Base-by-base conservation (phyloP, 92 coral and sea anemone species). In the Anthopleura xanthogrammica region DNA sequence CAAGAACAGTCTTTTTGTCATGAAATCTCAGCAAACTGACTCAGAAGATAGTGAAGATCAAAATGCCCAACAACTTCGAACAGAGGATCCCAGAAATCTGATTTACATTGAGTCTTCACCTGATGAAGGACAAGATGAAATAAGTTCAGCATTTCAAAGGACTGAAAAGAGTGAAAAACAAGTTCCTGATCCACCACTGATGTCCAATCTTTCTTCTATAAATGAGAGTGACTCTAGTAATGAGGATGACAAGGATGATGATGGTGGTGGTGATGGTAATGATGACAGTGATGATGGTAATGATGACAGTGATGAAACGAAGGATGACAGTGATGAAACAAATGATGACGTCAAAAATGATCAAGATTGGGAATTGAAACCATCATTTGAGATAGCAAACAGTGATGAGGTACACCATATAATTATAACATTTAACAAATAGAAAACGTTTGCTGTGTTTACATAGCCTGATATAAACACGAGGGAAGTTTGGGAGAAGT, bases 161-260 rank as follows among this genome's bases (percentile, higher is more conserved):
- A 22, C 36, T 64, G 29, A 68, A 29, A 68, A 82, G 84, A 75
- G 80, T 82, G 80, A 82, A 88, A 79, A 82, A 75, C 60, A 75
- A 40, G 83, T 92, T 19, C 91, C 95, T 65, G 95, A 92, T 9
- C 93, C 95, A 20, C 95, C 92, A 1, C 90, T 91, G 17, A 83
- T 89, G 23, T 80, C 86, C 16, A 90, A 80, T 70, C 79, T 90
- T 22, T 78, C 57, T 5, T 85, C 88, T 23, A 79, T 87, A n/a
- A 85, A 58, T 16, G 89, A 91, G 54, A 90, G 87, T 36, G 91
- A 86, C 57, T 16, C 79, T 78, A 23, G 12, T 41, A 50, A 81
- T 20, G 77, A 81, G 19, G 77, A 64, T 16, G 16, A 0, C 29
- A 14, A 23, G 29, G 36, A 13, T 10, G 42, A 29, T 29, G 74